phyloP scores from a whole-genome alignment of 2,113 vertebrate species.

The Aegithalos caudatus region DNA sequence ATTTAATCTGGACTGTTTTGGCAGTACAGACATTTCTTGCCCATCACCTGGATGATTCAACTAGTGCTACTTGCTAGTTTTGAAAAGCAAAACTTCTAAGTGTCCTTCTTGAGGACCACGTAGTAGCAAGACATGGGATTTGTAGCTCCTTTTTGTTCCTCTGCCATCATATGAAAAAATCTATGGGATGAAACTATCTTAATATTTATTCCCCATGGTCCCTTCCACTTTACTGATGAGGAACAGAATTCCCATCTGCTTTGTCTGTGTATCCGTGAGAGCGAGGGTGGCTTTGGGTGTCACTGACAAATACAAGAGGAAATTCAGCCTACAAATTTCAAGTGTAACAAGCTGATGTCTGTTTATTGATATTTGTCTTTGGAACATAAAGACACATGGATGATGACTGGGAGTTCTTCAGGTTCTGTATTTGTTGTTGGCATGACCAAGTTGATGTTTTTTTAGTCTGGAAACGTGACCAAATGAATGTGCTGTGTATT shows the following conservation, averaged over 20 bases:
- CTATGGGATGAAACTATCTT: neutral
- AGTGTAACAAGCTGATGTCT: neutral
- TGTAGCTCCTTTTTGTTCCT: neutral
- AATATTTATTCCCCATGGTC: neutral
- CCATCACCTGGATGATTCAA: rapidly evolving
- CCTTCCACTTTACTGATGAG: neutral
- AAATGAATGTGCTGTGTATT: neutral
- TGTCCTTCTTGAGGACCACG: neutral
- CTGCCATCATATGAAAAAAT: neutral
- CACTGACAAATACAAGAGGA: neutral
- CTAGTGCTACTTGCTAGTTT: neutral
- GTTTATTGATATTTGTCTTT: neutral
- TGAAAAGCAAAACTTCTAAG: neutral
- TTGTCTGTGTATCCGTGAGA: rapidly evolving
- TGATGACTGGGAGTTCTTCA: neutral
- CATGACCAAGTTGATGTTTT: rapidly evolving
- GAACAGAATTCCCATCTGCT: neutral
- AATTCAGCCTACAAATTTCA: neutral
- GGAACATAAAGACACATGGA: neutral
- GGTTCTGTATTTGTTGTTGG: neutral
- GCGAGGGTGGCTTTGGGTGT: neutral
- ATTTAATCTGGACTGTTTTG: neutral
- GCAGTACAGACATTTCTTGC: neutral
- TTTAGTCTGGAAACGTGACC: neutral
- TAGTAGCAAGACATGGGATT: neutral